Conservation (phyloP, 2,113 vertebrate genomes). For the Sylvietta virens region DNA sequence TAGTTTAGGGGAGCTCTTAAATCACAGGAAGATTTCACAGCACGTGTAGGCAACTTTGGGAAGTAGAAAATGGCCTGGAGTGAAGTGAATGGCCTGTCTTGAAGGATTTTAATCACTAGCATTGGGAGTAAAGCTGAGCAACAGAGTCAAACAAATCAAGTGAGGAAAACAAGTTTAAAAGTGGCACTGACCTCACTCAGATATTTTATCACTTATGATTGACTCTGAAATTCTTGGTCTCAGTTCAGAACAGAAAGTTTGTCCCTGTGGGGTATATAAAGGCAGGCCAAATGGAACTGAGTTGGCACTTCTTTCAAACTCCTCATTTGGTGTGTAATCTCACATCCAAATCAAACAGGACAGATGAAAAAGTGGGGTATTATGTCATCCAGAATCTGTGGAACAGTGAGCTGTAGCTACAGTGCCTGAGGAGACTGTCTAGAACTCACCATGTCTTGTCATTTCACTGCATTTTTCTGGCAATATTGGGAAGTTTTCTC, state of each 20-base stretch:
- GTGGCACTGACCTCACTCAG: background rate
- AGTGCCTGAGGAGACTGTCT: background rate
- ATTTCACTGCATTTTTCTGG: background rate
- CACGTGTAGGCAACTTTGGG: background rate
- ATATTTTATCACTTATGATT: background rate
- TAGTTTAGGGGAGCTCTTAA: background rate
- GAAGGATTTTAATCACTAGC: background rate
- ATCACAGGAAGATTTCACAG: background rate
- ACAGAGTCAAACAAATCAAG: background rate
- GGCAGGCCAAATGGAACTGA: background rate
- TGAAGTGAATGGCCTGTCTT: background rate
- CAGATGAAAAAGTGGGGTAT: background rate
- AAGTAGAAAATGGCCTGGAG: background rate
- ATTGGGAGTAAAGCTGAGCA: background rate
- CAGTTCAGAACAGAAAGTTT: background rate
- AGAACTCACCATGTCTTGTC: background rate
- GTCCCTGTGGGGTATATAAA: background rate
- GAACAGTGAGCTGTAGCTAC: background rate
- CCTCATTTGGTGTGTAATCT: background rate
- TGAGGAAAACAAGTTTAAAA: background rate
- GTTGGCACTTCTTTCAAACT: background rate
- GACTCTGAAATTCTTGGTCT: background rate
- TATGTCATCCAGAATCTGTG: background rate
- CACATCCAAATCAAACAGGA: background rate
- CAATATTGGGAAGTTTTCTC: background rate